phyloP scores from a whole-genome alignment of 1,140 invertebrate genomes.

The Ceratina calcarata region DNA sequence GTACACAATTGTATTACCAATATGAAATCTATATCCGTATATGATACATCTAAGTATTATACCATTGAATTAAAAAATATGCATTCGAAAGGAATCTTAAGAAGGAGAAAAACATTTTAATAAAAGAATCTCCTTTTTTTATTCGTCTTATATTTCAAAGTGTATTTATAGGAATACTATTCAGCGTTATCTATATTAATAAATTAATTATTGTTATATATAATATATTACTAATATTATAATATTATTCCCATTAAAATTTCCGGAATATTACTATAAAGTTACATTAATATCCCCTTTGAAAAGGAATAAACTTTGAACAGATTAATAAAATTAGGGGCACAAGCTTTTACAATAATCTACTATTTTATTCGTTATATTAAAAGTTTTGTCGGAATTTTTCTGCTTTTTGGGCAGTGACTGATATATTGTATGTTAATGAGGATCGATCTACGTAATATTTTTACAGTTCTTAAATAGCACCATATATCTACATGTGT shows the following conservation, averaged over 20 bases:
- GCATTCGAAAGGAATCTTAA: background rate
- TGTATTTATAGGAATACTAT: background rate
- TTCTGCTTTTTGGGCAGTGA: conserved; percentile 30
- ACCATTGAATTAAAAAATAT: conserved; percentile 28
- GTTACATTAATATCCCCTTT: background rate
- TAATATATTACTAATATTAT: background rate
- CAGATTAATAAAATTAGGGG: background rate
- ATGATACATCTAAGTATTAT: background rate
- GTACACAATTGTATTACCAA: background rate
- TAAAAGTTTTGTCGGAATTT: background rate
- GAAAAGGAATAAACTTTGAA: background rate
- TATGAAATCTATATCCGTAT: background rate
- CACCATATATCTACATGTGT: background rate
- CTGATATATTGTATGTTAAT: conserved; percentile 5
- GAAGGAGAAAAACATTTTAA: conserved; percentile 17
- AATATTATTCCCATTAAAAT: background rate
- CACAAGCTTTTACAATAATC: conserved; percentile 9
- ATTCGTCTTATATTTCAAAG: conserved; percentile 3
- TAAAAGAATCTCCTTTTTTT: background rate
- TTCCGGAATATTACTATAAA: background rate
- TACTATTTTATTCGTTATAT: conserved; percentile 1
- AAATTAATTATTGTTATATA: background rate
- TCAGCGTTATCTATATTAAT: background rate
- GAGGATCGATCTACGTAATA: background rate
- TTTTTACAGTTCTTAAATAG: conserved; percentile 1